A percentile compares a stretch with the other conserved stretches of the same genome.
Evolutionary conservation across 2,797 vertebrate species (phyloP).

Genomic region (Megaceryle alcyon): DNA sequence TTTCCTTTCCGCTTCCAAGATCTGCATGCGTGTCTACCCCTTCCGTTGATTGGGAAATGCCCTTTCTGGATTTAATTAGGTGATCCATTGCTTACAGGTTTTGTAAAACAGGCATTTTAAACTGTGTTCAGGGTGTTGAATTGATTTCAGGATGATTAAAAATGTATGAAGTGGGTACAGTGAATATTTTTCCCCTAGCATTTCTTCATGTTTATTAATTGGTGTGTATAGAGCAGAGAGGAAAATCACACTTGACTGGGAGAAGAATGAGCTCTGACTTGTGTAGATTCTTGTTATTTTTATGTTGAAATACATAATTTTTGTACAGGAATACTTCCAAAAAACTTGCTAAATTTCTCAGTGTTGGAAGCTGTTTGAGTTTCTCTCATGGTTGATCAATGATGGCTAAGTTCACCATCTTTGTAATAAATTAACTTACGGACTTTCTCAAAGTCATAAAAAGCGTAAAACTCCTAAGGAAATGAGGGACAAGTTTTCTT

Average conservation of each 20-base stretch:
- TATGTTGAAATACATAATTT: background rate
- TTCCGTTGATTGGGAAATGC: background rate
- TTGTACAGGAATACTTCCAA: background rate
- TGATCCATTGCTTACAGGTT: background rate
- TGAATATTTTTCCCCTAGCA: slow-evolving; percentile 44
- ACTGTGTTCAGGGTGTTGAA: slow-evolving; percentile 15
- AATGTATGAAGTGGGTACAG: slow-evolving; percentile 56
- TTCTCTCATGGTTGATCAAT: background rate
- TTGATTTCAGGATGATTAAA: slow-evolving; percentile 56
- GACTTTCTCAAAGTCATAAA: background rate
- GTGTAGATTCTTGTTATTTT: background rate
- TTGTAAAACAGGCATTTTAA: slow-evolving; percentile 40
- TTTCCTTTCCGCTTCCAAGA: background rate
- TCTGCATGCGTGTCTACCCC: accelerated
- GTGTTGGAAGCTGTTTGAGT: background rate
- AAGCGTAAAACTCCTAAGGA: background rate
- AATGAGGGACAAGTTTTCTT: background rate
- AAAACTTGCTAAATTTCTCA: background rate
- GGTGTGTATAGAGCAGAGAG: background rate
- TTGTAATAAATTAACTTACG: background rate
- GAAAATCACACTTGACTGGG: slow-evolving; percentile 12
- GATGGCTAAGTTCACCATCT: background rate
- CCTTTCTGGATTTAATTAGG: slow-evolving; percentile 32
- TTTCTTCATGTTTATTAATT: slow-evolving; percentile 66
- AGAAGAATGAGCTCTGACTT: slow-evolving; percentile 27